Percentiles rank a stretch among this genome's conserved stretches.
Conservation (phyloP, 1,140 invertebrate genomes). For the Drosophila sturtevanti region DNA sequence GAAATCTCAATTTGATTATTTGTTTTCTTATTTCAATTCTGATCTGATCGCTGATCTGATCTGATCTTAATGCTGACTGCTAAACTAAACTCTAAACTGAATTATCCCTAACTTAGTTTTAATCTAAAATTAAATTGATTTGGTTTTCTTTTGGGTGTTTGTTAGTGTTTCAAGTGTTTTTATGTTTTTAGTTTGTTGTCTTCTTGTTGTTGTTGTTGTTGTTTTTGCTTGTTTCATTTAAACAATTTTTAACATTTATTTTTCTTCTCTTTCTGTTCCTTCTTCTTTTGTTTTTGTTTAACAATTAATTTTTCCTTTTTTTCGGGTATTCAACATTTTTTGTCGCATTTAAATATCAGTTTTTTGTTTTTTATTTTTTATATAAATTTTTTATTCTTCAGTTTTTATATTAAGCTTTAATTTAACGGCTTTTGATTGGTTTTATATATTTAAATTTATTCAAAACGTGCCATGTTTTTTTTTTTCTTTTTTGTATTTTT, state of each 20-base stretch:
- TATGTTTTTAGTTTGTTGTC: constrained; percentile 13
- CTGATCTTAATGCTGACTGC: constrained; percentile 4
- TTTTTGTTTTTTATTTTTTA: constrained; percentile 26
- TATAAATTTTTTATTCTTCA: constrained; percentile 31
- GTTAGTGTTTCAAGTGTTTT: constrained; percentile 28
- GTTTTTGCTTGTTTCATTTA: constrained; percentile 16
- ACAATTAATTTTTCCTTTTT: background rate
- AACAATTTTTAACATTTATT: constrained; percentile 8
- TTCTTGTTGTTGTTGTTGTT: constrained; percentile 33
- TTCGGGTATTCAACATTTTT: too few relatives aligned
- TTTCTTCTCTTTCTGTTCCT: background rate
- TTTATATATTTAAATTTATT: constrained; percentile 39
- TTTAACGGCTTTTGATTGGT: constrained; percentile 26
- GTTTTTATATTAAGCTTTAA: constrained; percentile 24
- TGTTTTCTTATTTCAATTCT: constrained; percentile 19
- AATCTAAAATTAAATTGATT: background rate
- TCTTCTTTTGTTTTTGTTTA: background rate
- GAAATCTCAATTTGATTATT: constrained; percentile 17
- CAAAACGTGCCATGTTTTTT: constrained; percentile 70
- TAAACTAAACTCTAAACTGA: background rate
- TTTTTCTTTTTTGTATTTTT: constrained; percentile 24
- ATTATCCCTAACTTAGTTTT: background rate
- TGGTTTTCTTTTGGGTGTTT: constrained; percentile 2
- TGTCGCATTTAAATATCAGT: constrained; percentile 25
- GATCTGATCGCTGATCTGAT: constrained; percentile 30